Evolutionary conservation across 2,113 vertebrate genomes (phyloP), one percentile per base, ranked within the genome.

Genomic region (Excalfactoria chinensis): DNA sequence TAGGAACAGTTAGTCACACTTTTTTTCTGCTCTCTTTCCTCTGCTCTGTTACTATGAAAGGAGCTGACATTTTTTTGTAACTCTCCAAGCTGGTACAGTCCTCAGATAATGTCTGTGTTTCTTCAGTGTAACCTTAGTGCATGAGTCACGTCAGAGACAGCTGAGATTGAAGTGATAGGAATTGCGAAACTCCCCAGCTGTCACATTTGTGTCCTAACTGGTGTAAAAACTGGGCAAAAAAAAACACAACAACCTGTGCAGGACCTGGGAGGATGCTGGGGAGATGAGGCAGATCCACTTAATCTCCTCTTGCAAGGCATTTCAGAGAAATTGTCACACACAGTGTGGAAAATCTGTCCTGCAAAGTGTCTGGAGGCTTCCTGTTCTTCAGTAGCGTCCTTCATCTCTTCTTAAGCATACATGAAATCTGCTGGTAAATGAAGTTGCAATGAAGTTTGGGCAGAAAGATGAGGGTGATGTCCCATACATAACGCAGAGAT

Each of bases 1-100:
- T 55, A 77, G 71, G 70, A 91, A 81, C 53, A 81, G 83, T 88
- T 93, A 91, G 75, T 93, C 92, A 90, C 66, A 78, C 62, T 69
- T 84, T 71, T 71, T 71, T 43, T 64, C 58, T 88, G 55, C 62
- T 80, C 53, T 46, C 51, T 66, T 86, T 91, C 68, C 43, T 90
- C 35, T 93, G 46, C 69, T 88, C 32, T 90, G 35, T 34, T 60
- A 18, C n/a, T 84, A 44, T 41, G 82, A 74, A 85, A 83, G 44
- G 20, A 91, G 35, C 17, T 66, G 40, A 23, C 40, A 16, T 40
- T 55, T 56, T 14, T 92, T 59, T 55, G 1, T 51, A 93, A 60
- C 26, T 89, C 32, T 83, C 30, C 37, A 51, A 77, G 32, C 23
- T 82, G 15, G 18, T 75, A 30, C 28, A 41, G 32, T 84, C 41